These are phyloP conservation scores for Musca vetustissima DNA, from an alignment of 1,140 invertebrate species.

Conservation along the genomic window DNA sequence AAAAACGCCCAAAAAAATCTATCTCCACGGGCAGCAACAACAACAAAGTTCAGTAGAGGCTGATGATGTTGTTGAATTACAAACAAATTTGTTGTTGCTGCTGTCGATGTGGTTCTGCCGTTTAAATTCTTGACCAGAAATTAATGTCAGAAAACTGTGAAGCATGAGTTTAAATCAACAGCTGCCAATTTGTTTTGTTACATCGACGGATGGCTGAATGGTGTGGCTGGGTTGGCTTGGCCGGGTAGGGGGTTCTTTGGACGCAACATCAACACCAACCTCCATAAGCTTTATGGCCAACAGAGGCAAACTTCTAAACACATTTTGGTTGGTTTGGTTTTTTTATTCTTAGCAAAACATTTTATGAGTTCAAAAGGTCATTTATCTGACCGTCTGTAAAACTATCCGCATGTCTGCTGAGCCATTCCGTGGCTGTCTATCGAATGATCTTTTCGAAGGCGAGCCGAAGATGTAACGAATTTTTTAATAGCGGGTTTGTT, in stretches of 20 bases:
- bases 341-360: not conserved
- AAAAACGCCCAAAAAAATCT: too few relatives aligned
- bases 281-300: not conserved
- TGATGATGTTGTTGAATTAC: not conserved
- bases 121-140: slow-evolving; percentile 20
- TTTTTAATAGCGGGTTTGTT: too few relatives aligned
- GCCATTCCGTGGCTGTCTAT: too few relatives aligned
- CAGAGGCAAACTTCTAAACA: too few relatives aligned
- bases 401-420: too few relatives aligned
- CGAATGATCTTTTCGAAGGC: too few relatives aligned
- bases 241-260: too few relatives aligned
- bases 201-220: not conserved
- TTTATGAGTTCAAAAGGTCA: slow-evolving; percentile 21
- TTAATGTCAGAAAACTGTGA: slow-evolving; percentile 24
- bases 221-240: too few relatives aligned
- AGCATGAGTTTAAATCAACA: slow-evolving; percentile 24
- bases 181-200: slow-evolving; percentile 15
- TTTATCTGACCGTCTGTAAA: not conserved
- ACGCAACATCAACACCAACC: not conserved
- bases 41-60: too few relatives aligned
- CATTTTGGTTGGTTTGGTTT: too few relatives aligned
- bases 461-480: too few relatives aligned
- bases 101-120: not conserved
- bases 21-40: too few relatives aligned
- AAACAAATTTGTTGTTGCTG: not conserved